Conservation (phyloP, 2,888 invertebrate species). For the Venustoraphidia nigricollis region DNA sequence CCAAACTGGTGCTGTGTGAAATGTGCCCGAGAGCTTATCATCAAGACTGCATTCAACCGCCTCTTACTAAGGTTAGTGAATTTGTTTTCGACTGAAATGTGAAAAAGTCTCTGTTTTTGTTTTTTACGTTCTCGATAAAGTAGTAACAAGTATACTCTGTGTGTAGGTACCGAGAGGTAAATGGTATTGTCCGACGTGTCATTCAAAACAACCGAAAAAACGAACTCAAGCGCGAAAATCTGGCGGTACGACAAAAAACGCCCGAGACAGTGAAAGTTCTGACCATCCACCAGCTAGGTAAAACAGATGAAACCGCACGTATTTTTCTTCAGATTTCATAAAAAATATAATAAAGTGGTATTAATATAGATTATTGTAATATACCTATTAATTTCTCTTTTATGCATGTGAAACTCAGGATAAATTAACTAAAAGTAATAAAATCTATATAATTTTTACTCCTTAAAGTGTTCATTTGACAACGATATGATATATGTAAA, state of each 20-base stretch:
- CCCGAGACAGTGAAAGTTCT: slow-evolving; percentile 37
- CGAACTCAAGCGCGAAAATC: slow-evolving; percentile 26
- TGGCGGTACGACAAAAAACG: not conserved
- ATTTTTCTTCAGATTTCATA: no score
- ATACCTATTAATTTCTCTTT: no score
- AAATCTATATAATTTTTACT: slow-evolving; percentile 8
- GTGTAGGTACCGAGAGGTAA: slow-evolving; percentile 61
- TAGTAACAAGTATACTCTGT: slow-evolving; percentile 2
- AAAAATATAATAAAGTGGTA: no score
- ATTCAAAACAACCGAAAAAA: slow-evolving; percentile 62
- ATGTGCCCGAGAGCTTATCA: slow-evolving; percentile 85
- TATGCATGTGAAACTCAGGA: no score
- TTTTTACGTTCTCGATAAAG: slow-evolving; percentile 3
- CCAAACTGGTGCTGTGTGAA: slow-evolving; percentile 69
- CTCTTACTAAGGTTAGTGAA: slow-evolving; percentile 53
- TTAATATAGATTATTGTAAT: no score
- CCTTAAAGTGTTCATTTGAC: not conserved
- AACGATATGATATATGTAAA: no score
- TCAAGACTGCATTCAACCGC: slow-evolving; percentile 83
- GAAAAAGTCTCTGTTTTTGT: not conserved
- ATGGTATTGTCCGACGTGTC: slow-evolving; percentile 82
- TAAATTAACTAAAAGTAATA: slow-evolving; percentile 5
- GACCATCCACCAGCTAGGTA: slow-evolving; percentile 39
- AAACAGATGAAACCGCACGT: not conserved
- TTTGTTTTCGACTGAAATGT: not conserved